Base-by-base conservation (phyloP, 1,140 invertebrate species). In the Cydia amplana region DNA sequence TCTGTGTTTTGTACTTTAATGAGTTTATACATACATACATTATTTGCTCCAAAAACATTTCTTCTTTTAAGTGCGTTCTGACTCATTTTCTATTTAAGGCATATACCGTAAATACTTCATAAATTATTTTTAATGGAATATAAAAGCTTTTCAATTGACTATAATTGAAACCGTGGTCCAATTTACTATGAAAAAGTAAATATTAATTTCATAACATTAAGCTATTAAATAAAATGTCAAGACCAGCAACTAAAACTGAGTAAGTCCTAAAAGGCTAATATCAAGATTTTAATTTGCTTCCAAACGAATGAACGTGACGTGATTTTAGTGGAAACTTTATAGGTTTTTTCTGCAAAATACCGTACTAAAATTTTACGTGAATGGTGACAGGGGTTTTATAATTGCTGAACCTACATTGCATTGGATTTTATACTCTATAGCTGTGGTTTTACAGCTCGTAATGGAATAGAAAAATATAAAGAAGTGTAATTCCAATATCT, bases 271-370 rank as follows among this genome's bases (percentile, higher is more conserved):
- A 23, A 20, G n/a, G n/a, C 20, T 10, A 63, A 63, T 7, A 23
- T 23, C 20, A 23, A 63, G 55, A 20, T 63, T 63, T 63, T 63
- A 63, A 63, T 63, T 63, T 63, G 20, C 20, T 63, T 63, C 55
- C 55, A 23, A 49, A 9, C 55, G 55, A 63, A 63, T 63, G 55
- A 6, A 63, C 46, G 46, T 14, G 46, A 49, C 4, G 46, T 49
- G 46, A 49, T 16, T 49, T 49, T 49, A 16, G 46, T 49, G 14
- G 16, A 49, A 49, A 49, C 46, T 49, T 49, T 16, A 49, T 16
- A 16, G 4, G 12, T 16, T 14, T 16, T 49, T 49, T 49, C 46
- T 16, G 46, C 14, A 16, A 49, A 49, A 49, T 49, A 49, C 46
- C 16, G 46, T 49, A 49, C 12, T 49, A 49, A 49, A 49, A 49